Evolutionary conservation across 2,888 invertebrate genomes (phyloP).

Genomic region (Clusia tigrina): DNA sequence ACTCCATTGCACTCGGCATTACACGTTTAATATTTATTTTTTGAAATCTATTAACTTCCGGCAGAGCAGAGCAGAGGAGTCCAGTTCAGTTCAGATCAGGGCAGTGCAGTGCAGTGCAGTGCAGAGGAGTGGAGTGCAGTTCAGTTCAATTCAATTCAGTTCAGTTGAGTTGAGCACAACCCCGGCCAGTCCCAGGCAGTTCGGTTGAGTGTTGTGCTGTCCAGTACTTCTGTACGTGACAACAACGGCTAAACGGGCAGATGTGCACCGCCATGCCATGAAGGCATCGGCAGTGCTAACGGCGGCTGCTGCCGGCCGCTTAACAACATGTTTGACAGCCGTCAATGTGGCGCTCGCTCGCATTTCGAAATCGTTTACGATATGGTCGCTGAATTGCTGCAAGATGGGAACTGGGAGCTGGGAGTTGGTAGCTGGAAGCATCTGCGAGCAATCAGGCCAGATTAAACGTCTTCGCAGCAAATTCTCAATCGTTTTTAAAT

Average conservation of each 20-base stretch:
- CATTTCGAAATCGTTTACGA: constrained; percentile 35
- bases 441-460: constrained; percentile 17
- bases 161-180: too few relatives aligned
- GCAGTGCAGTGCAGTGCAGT: too few relatives aligned
- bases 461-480: constrained; percentile 44
- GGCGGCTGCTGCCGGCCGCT: constrained; percentile 24
- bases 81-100: too few relatives aligned
- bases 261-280: constrained; percentile 4
- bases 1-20: not conserved
- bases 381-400: too few relatives aligned
- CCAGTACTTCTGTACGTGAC: constrained; percentile 49
- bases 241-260: constrained; percentile 29
- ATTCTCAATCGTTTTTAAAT: constrained; percentile 61
- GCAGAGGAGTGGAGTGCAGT: too few relatives aligned
- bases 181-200: constrained; percentile 3
- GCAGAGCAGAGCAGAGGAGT: constrained; percentile 26
- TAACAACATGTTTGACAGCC: constrained; percentile 52
- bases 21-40: constrained; percentile 48
- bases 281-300: constrained; percentile 12
- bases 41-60: constrained; percentile 47
- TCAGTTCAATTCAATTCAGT: too few relatives aligned
- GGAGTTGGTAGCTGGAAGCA: constrained; percentile 17
- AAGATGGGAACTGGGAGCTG: constrained; percentile 16
- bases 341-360: constrained; percentile 47
- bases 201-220: constrained; percentile 31